Percentiles rank a stretch among this genome's conserved stretches.
Evolutionary conservation across 2,797 vertebrate species (phyloP).

Genomic region (Chelon labrosus): DNA sequence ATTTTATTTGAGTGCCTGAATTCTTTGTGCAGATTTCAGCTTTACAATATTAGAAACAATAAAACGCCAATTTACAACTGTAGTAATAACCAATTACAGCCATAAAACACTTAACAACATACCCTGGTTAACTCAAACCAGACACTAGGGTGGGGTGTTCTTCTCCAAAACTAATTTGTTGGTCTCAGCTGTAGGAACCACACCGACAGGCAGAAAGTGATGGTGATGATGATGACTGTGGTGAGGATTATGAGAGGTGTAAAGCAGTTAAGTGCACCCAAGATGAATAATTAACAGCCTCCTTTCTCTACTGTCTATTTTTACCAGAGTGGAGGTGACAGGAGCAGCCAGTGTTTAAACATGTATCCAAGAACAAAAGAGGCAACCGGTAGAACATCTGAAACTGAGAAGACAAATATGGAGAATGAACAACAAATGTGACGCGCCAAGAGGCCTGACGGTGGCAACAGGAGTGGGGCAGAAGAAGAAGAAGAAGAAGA

Average conservation of each 20-base stretch:
- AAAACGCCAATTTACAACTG: too few species aligned
- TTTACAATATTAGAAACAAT: too few species aligned
- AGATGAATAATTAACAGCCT: conserved; percentile 64
- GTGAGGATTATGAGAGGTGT: conserved; percentile 39
- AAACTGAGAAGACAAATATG: not conserved
- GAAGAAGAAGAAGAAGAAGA: not conserved
- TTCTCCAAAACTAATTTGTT: not conserved
- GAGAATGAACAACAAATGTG: not conserved
- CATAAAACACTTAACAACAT: too few species aligned
- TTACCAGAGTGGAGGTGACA: conserved; percentile 45
- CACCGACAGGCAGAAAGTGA: conserved; percentile 2
- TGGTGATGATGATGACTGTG: conserved; percentile 15
- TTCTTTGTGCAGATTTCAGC: too few species aligned
- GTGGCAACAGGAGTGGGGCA: not conserved
- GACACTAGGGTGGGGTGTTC: not conserved
- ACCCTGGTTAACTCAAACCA: too few species aligned
- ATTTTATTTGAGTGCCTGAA: too few species aligned
- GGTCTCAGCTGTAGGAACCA: not conserved
- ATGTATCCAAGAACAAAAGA: conserved; percentile 23
- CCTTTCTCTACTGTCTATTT: conserved; percentile 44
- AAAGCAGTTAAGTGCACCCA: conserved; percentile 34
- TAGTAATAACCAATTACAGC: too few species aligned
- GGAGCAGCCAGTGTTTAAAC: conserved; percentile 16
- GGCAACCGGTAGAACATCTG: not conserved
- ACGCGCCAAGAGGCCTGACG: not conserved